Base-by-base conservation (phyloP, 2,888 invertebrate genomes). In the Sisyra terminalis region DNA sequence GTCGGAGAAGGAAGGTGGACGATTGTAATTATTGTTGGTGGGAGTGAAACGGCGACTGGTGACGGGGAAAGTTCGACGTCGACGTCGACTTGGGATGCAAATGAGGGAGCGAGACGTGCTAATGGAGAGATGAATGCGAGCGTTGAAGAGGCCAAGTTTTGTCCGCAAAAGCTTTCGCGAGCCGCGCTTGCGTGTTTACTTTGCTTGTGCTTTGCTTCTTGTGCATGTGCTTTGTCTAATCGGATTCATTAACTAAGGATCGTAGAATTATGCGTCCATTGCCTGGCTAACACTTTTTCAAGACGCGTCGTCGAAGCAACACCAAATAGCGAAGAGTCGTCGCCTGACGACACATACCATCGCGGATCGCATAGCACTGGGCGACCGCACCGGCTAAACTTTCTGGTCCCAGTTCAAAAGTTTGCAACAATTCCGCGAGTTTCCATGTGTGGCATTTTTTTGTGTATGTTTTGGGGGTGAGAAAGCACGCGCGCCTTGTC, bases 231-330 rank as follows among this genome's bases (percentile, higher is more conserved):
- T 64, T 62, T 63, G 62, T 66, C 66, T 68, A 69, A 69, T 67
- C 67, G 67, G 67, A 69, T 68, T 68, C 68, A 67, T 69, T 69
- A 69, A 67, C 65, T 62, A 64, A 51, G 64, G 63, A 64, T 64
- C 65, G 64, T 58, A 63, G 65, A 65, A 65, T 65, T 64, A 65
- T 65, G 65, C 65, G 64, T 63, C 64, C 65, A 63, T 63, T 63
- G 61, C 63, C 47, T 59, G 63, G 60, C 63, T 63, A 62, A 62
- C 61, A 63, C 63, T 64, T 64, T 64, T 63, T 63, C 63, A 61
- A 61, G 46, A 46, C 49, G 46, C 44, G 46, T 44, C 42, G 60
- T 60, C 58, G 45, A 43, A 44, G 40, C 43, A 43, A 43, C 37
- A 31, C 38, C 7, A 7, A 14, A 15, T 36, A 36, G 34, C 13